Conservation (phyloP, 2,888 invertebrate genomes). For the Unio pictorum region DNA sequence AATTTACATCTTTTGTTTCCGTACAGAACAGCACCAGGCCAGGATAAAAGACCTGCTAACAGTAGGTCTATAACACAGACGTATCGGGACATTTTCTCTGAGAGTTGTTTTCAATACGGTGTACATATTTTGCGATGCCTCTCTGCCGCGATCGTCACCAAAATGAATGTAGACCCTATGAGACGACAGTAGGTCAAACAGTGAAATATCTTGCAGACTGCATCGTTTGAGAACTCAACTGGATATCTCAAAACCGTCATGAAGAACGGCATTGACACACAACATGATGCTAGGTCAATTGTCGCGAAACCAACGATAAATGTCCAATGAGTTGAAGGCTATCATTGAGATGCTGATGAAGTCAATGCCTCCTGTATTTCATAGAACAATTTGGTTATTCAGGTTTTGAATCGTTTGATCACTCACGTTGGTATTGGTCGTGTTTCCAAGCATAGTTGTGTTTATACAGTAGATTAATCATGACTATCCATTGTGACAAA, state of each 20-base stretch:
- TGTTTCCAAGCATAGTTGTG: too few relatives aligned
- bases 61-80: slow-evolving; percentile 13
- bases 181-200: slow-evolving; percentile 22
- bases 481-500: too few relatives aligned
- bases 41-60: slow-evolving; percentile 27
- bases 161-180: slow-evolving; percentile 26
- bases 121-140: slow-evolving; percentile 52
- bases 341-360: slow-evolving; percentile 30
- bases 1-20: slow-evolving; percentile 40
- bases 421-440: too few relatives aligned
- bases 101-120: slow-evolving; percentile 44
- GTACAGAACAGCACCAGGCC: slow-evolving; percentile 49
- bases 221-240: slow-evolving; percentile 19
- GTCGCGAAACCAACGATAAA: slow-evolving; percentile 36
- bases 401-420: too few relatives aligned
- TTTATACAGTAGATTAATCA: too few relatives aligned
- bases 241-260: slow-evolving; percentile 33
- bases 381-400: too few relatives aligned
- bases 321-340: slow-evolving; percentile 29
- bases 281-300: slow-evolving; percentile 34
- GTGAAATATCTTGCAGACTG: slow-evolving; percentile 28
- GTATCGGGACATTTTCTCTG: slow-evolving; percentile 25
- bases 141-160: slow-evolving; percentile 40
- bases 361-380: slow-evolving; percentile 6
- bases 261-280: slow-evolving; percentile 36